phyloP scores from a whole-genome alignment of 2,113 vertebrate genomes.

The Festucalex cinctus region DNA sequence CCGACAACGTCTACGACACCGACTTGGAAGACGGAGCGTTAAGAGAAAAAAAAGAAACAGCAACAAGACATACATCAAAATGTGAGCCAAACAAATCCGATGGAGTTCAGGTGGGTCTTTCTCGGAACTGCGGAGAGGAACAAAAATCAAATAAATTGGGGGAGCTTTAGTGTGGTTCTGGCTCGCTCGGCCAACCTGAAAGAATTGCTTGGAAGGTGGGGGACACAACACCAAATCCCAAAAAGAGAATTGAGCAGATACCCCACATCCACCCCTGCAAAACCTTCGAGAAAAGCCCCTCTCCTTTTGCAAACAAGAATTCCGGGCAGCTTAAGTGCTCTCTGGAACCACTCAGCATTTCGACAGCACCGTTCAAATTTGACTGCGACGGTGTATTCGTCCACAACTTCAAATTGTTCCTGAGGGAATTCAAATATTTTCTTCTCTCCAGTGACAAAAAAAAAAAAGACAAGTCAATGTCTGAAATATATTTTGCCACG shows the following conservation, averaged over 20 bases:
- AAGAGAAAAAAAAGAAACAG: constrained; percentile 25
- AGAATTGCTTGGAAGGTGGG: constrained; percentile 52
- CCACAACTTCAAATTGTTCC: constrained; percentile 72
- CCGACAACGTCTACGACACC: constrained; percentile 46
- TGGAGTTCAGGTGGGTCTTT: constrained; percentile 62
- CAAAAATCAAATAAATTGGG: constrained; percentile 70
- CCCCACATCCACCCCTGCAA: constrained; percentile 51
- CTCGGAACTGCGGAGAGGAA: constrained; percentile 57
- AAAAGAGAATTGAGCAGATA: constrained; percentile 59
- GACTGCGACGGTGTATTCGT: constrained; percentile 65
- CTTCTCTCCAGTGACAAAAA: background rate
- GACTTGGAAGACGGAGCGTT: constrained; percentile 49
- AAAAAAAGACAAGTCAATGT: background rate
- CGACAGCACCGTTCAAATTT: constrained; percentile 49
- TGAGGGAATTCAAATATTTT: constrained; percentile 49
- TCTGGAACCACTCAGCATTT: constrained; percentile 69
- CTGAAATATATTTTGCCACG: background rate
- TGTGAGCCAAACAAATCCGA: constrained; percentile 60
- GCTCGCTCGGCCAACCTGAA: constrained; percentile 63
- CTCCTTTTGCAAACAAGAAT: constrained; percentile 50
- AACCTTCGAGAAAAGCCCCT: constrained; percentile 52
- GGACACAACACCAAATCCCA: constrained; percentile 48
- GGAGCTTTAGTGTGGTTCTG: constrained; percentile 46
- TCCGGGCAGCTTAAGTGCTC: constrained; percentile 68
- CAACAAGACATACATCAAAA: constrained; percentile 61